These are phyloP conservation scores for Dexiosoma caninum DNA, from an alignment of 2,888 invertebrate species.

Conservation along the genomic window DNA sequence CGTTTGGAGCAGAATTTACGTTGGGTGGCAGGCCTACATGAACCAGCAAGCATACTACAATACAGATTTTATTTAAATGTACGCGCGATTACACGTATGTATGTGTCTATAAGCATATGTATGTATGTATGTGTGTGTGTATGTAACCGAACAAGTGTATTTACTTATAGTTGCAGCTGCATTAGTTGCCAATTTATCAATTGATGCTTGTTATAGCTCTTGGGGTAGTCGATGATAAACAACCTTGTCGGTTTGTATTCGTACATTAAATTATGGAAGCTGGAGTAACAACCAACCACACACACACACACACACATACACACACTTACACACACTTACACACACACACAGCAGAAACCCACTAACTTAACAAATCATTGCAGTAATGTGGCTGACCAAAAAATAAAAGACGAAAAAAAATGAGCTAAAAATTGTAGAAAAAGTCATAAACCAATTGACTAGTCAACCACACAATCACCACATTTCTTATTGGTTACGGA, in stretches of 20 bases:
- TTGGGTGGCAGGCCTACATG: constrained; percentile 54
- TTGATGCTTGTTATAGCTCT: constrained; percentile 60
- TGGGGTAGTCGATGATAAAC: constrained; percentile 53
- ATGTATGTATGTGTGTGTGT: neutral
- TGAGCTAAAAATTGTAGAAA: constrained; percentile 7
- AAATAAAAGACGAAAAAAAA: constrained; percentile 17
- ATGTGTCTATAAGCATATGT: neutral
- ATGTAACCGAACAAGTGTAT: constrained; percentile 35
- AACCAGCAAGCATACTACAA: neutral
- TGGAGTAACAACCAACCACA: constrained; percentile 1
- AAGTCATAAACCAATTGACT: constrained; percentile 40
- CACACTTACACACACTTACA: neutral
- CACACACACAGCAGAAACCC: constrained; percentile 52
- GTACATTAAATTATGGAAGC: constrained; percentile 56
- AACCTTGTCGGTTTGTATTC: constrained; percentile 57
- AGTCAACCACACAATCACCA: constrained; percentile 41
- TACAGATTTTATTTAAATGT: constrained; percentile 12
- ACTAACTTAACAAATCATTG: constrained; percentile 60
- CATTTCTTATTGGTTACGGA: constrained; percentile 41
- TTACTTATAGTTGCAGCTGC: constrained; percentile 60
- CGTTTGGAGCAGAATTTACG: constrained; percentile 7
- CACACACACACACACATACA: neutral
- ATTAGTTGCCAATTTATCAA: constrained; percentile 64
- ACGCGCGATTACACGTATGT: neutral
- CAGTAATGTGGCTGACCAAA: constrained; percentile 44